Percentiles rank a stretch among this genome's conserved stretches.
Conservation (phyloP, 53 echinoderm and acorn worm species). For the Temnopleurus reevesii region DNA sequence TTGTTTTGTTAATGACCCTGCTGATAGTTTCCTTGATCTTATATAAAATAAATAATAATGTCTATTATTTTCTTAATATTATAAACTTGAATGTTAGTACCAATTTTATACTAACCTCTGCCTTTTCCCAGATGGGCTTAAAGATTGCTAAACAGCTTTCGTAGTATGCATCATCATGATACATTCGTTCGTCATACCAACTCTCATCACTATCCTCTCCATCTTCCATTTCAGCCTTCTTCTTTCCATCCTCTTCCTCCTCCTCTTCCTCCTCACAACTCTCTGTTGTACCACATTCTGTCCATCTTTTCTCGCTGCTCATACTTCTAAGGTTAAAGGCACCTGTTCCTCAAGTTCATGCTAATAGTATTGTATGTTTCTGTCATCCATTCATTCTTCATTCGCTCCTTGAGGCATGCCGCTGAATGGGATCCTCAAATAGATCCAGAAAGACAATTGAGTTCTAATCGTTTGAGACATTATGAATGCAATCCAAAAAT, state of each 20-base stretch:
- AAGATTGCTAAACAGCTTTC: slow-evolving; percentile 45
- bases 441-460: too few relatives aligned
- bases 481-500: too few relatives aligned
- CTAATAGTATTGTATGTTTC: too few relatives aligned
- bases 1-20: too few relatives aligned
- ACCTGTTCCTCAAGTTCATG: slow-evolving; percentile 4
- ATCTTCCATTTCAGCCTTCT: not conserved
- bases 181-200: not conserved
- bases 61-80: too few relatives aligned
- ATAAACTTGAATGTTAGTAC: too few relatives aligned
- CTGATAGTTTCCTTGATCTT: too few relatives aligned
- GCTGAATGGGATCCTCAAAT: not conserved
- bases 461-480: too few relatives aligned
- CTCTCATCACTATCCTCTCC: not conserved
- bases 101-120: slow-evolving; percentile 4
- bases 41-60: too few relatives aligned
- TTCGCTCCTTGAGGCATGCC: not conserved
- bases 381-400: not conserved
- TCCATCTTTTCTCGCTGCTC: not conserved
- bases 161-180: slow-evolving; percentile 14
- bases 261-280: slow-evolving; percentile 1
- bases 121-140: slow-evolving; percentile 37
- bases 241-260: not conserved
- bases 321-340: not conserved
- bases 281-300: not conserved